Evolutionary conservation across 2,797 vertebrate species (phyloP).

Genomic region (Perodicticus potto): DNA sequence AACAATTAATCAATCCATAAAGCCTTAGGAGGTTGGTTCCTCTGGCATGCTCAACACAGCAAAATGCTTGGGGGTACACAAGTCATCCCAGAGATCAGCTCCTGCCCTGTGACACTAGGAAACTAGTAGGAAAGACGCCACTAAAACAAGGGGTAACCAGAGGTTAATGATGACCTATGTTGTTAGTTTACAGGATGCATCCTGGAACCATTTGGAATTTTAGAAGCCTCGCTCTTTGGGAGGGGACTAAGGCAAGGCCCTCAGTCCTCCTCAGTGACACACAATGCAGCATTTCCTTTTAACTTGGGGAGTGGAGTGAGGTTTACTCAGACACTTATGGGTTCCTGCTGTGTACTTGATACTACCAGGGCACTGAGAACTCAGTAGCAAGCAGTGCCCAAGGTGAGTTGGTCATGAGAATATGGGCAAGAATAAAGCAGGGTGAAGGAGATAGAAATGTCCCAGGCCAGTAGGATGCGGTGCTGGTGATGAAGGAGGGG

Average conservation of each 20-base stretch:
- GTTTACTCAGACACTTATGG: too few relatives aligned
- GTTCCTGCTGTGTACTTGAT: neutral
- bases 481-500: neutral
- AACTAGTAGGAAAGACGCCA: neutral
- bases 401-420: too few relatives aligned
- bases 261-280: neutral
- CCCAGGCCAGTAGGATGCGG: neutral
- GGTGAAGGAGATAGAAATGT: neutral
- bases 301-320: neutral
- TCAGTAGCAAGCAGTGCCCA: neutral
- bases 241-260: neutral
- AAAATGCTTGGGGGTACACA: neutral
- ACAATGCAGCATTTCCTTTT: neutral
- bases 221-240: neutral
- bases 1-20: constrained; percentile 50
- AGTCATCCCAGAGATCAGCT: neutral
- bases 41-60: neutral
- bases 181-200: accelerated
- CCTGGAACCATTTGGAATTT: neutral
- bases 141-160: accelerated
- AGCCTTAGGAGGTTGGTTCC: neutral
- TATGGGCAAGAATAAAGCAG: neutral
- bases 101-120: neutral
- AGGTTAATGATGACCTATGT: neutral
- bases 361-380: accelerated